Percentiles rank a stretch among this genome's conserved stretches.
phyloP scores from a whole-genome alignment of 2,888 invertebrate genomes.

The Cephus pulcher region DNA sequence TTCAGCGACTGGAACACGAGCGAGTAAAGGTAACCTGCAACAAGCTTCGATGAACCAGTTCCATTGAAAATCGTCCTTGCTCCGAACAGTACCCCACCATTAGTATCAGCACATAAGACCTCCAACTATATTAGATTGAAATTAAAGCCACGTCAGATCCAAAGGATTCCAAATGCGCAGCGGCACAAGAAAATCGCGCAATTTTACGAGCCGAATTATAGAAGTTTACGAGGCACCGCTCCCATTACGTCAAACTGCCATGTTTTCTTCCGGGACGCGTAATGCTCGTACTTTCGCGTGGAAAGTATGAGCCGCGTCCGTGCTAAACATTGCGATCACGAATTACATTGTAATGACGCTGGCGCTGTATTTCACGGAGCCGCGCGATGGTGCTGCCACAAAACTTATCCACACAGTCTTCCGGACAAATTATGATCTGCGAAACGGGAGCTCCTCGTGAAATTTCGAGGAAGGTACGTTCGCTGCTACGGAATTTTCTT shows the following conservation, averaged over 20 bases:
- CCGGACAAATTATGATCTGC: neutral
- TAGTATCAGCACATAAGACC: neutral
- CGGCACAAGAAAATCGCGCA: neutral
- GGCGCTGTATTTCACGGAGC: neutral
- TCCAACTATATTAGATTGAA: neutral
- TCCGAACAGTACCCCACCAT: neutral
- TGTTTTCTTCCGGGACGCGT: neutral
- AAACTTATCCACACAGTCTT: neutral
- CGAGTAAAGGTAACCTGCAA: neutral
- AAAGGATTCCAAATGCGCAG: neutral
- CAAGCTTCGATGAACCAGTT: neutral
- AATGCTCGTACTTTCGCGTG: constrained; percentile 1
- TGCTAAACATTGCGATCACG: neutral
- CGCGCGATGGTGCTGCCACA: neutral
- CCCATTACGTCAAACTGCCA: neutral
- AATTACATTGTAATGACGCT: neutral
- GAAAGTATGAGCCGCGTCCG: neutral
- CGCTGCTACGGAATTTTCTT: neutral
- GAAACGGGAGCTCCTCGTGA: neutral
- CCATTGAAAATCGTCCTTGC: neutral
- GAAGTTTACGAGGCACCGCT: neutral
- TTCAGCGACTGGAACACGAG: neutral
- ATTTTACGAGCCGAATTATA: constrained; percentile 3
- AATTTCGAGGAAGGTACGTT: neutral
- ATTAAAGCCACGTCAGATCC: neutral